Conservation (phyloP, 2,888 invertebrate genomes). For the Caenorhabditis sinica region DNA sequence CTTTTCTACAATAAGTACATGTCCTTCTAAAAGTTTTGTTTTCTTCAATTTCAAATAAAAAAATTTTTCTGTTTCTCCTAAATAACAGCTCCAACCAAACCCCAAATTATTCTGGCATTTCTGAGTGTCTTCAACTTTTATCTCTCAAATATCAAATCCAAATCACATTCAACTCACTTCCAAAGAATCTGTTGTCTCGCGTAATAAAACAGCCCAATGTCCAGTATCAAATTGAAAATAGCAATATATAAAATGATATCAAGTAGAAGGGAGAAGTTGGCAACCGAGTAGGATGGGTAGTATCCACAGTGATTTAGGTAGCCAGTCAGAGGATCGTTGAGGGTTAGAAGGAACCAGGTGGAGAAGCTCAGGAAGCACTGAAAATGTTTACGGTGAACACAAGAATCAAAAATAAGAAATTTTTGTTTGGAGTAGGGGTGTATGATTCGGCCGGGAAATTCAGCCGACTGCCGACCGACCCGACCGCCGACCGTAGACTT, state of each 20-base stretch:
- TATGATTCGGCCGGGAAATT: too few species aligned
- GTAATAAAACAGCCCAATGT: conserved; percentile 4
- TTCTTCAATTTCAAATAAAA: not conserved
- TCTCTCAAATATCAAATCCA: not conserved
- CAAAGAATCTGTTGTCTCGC: conserved; percentile 18
- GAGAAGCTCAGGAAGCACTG: conserved; percentile 38
- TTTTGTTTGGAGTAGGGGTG: too few species aligned
- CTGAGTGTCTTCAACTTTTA: not conserved
- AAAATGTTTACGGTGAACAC: too few species aligned
- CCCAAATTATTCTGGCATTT: not conserved
- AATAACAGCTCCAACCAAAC: too few species aligned
- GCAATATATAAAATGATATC: conserved; percentile 1
- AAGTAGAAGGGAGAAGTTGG: conserved; percentile 21
- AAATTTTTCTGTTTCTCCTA: not conserved
- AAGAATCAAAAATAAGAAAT: too few species aligned
- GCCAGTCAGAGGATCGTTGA: conserved; percentile 45
- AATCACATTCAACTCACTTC: conserved; percentile 45
- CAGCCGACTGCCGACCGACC: too few species aligned
- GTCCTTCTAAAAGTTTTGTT: too few species aligned
- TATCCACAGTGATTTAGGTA: conserved; percentile 50
- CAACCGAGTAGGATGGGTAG: conserved; percentile 34
- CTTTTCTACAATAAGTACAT: too few species aligned
- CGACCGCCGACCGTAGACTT: too few species aligned
- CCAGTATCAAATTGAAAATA: conserved; percentile 13
- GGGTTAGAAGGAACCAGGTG: conserved; percentile 37